Evolutionary conservation across 2,113 vertebrate genomes (phyloP).

Genomic region (Trematomus loennbergii): DNA sequence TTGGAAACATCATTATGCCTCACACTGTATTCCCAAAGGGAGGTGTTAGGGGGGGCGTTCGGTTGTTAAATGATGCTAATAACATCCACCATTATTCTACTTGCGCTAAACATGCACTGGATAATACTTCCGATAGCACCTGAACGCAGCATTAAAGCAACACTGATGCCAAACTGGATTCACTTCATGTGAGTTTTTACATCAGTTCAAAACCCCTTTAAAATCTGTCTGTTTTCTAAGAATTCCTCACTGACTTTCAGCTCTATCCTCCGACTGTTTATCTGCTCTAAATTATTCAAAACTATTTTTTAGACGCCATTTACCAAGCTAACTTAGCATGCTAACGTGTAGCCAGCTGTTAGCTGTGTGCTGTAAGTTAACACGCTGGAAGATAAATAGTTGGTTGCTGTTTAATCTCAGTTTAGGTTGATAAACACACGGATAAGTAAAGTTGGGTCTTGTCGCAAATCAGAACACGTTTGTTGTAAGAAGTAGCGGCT

Average conservation of each 20-base stretch:
- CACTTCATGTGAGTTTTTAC: slow-evolving; percentile 80
- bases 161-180: slow-evolving; percentile 54
- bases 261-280: accelerated
- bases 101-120: no score
- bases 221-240: accelerated
- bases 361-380: not conserved
- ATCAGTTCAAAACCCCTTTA: slow-evolving; percentile 11
- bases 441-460: accelerated
- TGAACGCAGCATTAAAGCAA: slow-evolving; percentile 64
- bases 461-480: accelerated
- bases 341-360: slow-evolving; percentile 32
- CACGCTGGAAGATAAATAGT: not conserved
- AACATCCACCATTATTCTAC: no score
- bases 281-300: accelerated
- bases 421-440: accelerated
- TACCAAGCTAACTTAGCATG: slow-evolving; percentile 3
- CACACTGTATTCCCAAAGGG: no score
- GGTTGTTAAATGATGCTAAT: no score
- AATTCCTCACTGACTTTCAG: accelerated
- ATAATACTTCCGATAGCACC: not conserved
- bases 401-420: accelerated
- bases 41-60: no score
- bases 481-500: not conserved
- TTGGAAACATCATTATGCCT: no score
- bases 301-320: not conserved